phyloP scores from a whole-genome alignment of 2,113 vertebrate species.

The Pedionomus torquatus region DNA sequence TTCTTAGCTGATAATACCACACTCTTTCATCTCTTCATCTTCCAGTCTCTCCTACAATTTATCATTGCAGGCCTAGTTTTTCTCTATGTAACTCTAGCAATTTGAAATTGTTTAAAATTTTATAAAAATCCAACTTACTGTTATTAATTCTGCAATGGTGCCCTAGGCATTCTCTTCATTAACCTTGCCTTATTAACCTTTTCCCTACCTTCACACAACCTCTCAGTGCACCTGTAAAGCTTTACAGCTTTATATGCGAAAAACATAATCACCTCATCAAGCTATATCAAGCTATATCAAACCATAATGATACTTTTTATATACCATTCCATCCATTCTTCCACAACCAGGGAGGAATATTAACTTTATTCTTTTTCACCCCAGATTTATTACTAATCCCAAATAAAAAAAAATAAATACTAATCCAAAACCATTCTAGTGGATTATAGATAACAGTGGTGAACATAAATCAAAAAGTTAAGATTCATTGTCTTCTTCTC shows the following conservation, averaged over 20 bases:
- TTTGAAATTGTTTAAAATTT: not conserved
- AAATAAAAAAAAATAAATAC: not conserved
- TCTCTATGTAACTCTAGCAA: not conserved
- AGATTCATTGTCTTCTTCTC: not conserved
- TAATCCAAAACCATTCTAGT: not conserved
- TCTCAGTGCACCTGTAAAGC: not conserved
- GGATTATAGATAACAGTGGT: not conserved
- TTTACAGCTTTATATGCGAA: conserved; percentile 7
- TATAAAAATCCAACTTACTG: conserved; percentile 6
- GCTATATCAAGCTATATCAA: not conserved
- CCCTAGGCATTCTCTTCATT: not conserved
- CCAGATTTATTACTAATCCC: not conserved
- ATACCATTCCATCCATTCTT: not conserved
- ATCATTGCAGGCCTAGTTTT: not conserved
- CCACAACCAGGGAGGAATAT: not conserved
- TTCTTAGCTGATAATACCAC: not conserved
- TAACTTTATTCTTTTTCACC: not conserved
- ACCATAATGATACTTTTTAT: not conserved
- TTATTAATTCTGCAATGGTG: not conserved
- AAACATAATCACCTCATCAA: not conserved
- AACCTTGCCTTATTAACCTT: not conserved
- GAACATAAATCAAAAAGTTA: not conserved
- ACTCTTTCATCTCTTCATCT: not conserved
- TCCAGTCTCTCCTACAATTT: not conserved
- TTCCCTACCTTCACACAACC: not conserved